Percentiles rank a stretch among this genome's conserved stretches.
Evolutionary conservation across 1,140 invertebrate genomes (phyloP).

Genomic region (Heterodera carotae): DNA sequence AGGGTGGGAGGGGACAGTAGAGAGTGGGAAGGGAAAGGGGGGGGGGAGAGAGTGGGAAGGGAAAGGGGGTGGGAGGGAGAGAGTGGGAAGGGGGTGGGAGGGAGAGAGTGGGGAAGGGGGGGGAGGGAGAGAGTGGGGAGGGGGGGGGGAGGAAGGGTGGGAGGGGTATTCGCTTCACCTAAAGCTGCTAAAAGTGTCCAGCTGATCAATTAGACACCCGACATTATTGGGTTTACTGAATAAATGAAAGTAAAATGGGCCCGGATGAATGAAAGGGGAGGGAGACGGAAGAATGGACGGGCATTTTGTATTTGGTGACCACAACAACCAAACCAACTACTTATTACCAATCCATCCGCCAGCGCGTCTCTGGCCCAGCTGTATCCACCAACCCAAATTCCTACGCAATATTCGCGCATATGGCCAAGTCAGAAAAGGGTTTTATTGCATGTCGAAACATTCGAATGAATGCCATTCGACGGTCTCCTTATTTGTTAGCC

Average conservation of each 20-base stretch:
- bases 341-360: slow-evolving; percentile 67
- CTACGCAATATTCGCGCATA: slow-evolving; percentile 35
- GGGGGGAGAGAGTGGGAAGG: no score
- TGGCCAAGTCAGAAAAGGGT: not conserved
- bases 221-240: not conserved
- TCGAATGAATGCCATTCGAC: not conserved
- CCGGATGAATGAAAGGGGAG: not conserved
- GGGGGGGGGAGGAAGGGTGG: no score
- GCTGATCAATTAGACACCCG: not conserved
- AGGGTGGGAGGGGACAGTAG: no score
- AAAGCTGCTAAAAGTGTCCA: not conserved
- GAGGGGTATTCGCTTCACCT: not conserved
- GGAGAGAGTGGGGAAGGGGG: no score
- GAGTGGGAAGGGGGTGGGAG: no score
- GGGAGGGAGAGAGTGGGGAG: no score
- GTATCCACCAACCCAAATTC: slow-evolving; percentile 84
- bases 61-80: no score
- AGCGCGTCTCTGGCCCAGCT: slow-evolving; percentile 84
- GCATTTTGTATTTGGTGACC: not conserved
- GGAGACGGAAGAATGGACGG: not conserved
- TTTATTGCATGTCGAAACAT: no score
- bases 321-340: not conserved
- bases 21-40: no score
- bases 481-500: no score
- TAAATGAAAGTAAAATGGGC: not conserved